Evolutionary conservation across 2,113 vertebrate species (phyloP), one percentile per base, ranked within the genome.

Genomic region (Chelonoidis abingdonii): DNA sequence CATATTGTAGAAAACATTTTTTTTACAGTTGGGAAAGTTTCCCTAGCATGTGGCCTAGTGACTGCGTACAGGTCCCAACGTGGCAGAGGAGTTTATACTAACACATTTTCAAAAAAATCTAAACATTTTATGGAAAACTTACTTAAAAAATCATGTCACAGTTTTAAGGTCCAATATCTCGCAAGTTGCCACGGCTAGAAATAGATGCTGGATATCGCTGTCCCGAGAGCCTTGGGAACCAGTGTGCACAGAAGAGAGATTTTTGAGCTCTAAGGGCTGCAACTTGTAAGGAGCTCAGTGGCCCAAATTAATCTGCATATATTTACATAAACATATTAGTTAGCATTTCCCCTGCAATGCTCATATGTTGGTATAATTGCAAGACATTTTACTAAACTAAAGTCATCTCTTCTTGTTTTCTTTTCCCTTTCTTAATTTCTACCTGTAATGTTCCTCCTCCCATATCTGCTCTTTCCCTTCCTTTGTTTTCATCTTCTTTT

Each of bases 121-220:
- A 72, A 29, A 52, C 76, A 35, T 2, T 2, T 31, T 12, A 14
- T 21, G 2, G 53, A 5, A 89, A 90, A n/a, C 0, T 1, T 52
- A 90, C 81, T 52, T 81, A 19, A 2, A 16, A 2, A 50, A 57
- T 10, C 10, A 0, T 1, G 5, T 2, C 27, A 22, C 0, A 0
- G 27, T 19, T 41, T 41, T 38, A 44, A 44, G 72, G 72, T 75
- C n/a, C 72, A 75, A 44, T 62, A 10, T 53, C 52, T 21, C 6
- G 4, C 50, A 53, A 7, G 52, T 53, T 53, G 52, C 17, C 52
- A 21, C 2, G 1, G 52, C 29, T n/a, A 21, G 65, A 21, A 69
- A 69, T 69, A 35, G 31, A 69, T 16, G 35, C 35, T 14, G 4
- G 16, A n/a, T 16, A 16, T 69, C 14, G 8, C 35, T 35, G 16